phyloP scores from a whole-genome alignment of 2,888 invertebrate species.

The Mythimna vitellina region DNA sequence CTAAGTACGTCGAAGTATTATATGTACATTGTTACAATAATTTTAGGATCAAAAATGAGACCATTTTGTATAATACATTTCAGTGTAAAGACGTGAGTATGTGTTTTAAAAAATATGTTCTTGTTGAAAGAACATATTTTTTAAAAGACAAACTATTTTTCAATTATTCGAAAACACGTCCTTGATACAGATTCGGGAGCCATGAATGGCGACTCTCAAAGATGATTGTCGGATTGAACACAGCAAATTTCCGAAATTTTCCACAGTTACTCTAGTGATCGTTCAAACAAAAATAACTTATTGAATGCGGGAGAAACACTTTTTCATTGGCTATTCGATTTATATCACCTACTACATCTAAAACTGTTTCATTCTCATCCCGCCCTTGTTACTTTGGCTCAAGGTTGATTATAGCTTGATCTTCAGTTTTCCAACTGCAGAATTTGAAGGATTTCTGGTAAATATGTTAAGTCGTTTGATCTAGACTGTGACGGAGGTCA shows the following conservation, averaged over 20 bases:
- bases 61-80: too few relatives aligned
- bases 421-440: conserved; percentile 3
- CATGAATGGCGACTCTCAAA: conserved; percentile 11
- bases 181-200: conserved; percentile 7
- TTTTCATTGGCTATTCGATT: conserved; percentile 66
- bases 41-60: too few relatives aligned
- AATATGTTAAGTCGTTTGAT: conserved; percentile 70
- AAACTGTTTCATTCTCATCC: not conserved
- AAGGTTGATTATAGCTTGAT: conserved; percentile 36
- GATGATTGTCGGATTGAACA: conserved; percentile 43
- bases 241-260: conserved; percentile 44
- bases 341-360: conserved; percentile 43
- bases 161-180: not conserved
- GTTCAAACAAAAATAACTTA: conserved; percentile 68
- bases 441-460: conserved; percentile 48
- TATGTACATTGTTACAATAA: too few relatives aligned
- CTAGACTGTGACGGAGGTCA: conserved; percentile 68
- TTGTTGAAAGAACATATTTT: too few relatives aligned
- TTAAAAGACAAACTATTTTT: too few relatives aligned
- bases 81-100: too few relatives aligned
- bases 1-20: too few relatives aligned
- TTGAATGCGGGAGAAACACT: conserved; percentile 64
- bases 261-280: conserved; percentile 51
- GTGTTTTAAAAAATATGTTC: too few relatives aligned
- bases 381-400: not conserved